Evolutionary conservation across 2,888 invertebrate species (phyloP), one percentile per base, ranked within the genome.

Genomic region (Antheraea yamamai): DNA sequence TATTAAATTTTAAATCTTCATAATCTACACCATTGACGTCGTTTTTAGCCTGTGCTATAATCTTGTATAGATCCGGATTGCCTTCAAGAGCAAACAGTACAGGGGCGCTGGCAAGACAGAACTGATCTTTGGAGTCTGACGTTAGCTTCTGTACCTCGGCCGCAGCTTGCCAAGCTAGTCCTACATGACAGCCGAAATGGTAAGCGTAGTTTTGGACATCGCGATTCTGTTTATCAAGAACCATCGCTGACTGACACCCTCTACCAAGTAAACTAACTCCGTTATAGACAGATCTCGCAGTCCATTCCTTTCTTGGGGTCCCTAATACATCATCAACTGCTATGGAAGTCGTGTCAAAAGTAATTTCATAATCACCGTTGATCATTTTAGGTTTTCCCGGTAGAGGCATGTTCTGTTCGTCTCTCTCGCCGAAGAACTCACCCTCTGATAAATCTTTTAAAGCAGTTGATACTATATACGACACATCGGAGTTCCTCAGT

Each of bases 61-160:
- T 87, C 64, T 94, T 94, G 80, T 97, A 97, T 73, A 98, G 88
- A 26, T 96, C 95, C 0, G 97, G 97, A 85, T 98, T 97, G 74
- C 97, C 95, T 88, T 98, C 97, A 66, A 98, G 91, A 81, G 98
- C 97, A 78, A 98, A 98, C 76, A 98, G 95, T 0, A 98, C 97
- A 0, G 98, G 98, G 1, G 98, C 98, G 79, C 97, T 97, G 4
- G 98, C 96, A 74, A 98, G 91, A 87, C 96, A 97, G 84, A 97
- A 97, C 78, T 96, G 96, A 12, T 92, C 92, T 80, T 93, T 94
- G 96, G 74, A 97, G 95, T 87, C 97, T 90, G 90, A 97, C 91
- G 80, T 96, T 83, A 84, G 77, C 14, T 88, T 89, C 74, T 92
- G 91, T 6, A 94, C 76, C 86, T 95, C 95, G 0, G 90, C 88